Evolutionary conservation across 2,797 vertebrate species (phyloP).

Genomic region (Hylomyscus alleni): DNA sequence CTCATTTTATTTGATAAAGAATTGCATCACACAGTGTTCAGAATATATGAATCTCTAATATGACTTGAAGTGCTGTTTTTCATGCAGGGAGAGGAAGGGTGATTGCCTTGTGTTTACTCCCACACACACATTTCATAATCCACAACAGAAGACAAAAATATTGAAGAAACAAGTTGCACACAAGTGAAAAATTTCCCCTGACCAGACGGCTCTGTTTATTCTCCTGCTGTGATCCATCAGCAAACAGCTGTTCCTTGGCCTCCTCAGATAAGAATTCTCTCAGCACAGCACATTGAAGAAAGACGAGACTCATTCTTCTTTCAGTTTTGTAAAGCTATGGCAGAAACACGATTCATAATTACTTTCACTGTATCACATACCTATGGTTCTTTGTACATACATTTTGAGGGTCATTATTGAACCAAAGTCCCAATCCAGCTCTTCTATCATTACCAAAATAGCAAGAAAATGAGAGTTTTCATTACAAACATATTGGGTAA

Average conservation of each 20-base stretch:
- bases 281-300: neutral
- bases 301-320: neutral
- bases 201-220: conserved; percentile 75
- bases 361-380: neutral
- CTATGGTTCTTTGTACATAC: conserved; percentile 25
- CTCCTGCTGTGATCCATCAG: conserved; percentile 66
- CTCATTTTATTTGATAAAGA: conserved; percentile 82
- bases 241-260: conserved; percentile 73
- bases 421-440: conserved; percentile 60
- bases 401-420: conserved; percentile 42
- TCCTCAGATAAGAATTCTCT: conserved; percentile 70
- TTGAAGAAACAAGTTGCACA: conserved; percentile 77
- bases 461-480: neutral
- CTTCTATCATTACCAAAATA: conserved; percentile 15
- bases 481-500: conserved; percentile 20
- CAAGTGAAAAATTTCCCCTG: conserved; percentile 75
- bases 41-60: conserved; percentile 84
- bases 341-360: conserved; percentile 56
- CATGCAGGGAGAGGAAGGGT: conserved; percentile 71
- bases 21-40: conserved; percentile 61
- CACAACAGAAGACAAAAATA: conserved; percentile 76
- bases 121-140: conserved; percentile 72
- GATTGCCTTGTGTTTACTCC: conserved; percentile 78
- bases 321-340: conserved; percentile 32
- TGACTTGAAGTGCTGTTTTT: conserved; percentile 75